Evolutionary conservation across 92 coral and sea anemone genomes (phyloP).

Genomic region (Isaurus tuberculatus): DNA sequence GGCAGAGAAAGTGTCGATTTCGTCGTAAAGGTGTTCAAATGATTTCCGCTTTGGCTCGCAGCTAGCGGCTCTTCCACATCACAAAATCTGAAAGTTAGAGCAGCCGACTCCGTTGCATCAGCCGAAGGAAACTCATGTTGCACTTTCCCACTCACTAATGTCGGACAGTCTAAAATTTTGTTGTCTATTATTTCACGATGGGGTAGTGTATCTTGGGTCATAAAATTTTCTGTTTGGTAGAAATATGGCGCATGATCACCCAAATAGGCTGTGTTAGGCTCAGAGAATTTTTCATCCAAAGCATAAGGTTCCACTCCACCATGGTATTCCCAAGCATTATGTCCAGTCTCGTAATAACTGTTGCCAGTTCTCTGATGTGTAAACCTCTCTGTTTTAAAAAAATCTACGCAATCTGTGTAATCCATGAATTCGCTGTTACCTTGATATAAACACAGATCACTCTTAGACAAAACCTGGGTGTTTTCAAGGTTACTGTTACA

Average conservation of each 20-base stretch:
- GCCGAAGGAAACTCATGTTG: background rate
- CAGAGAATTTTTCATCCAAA: background rate
- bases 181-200: background rate
- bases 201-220: background rate
- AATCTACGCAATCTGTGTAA: background rate
- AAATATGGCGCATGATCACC: background rate
- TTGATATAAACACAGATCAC: slow-evolving; percentile 41
- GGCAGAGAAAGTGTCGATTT: slow-evolving; percentile 26
- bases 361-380: background rate
- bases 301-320: background rate
- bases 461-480: slow-evolving; percentile 28
- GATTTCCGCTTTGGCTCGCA: background rate
- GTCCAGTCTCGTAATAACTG: background rate
- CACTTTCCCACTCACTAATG: background rate
- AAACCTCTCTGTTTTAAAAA: background rate
- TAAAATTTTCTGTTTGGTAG: background rate
- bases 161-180: background rate
- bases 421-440: slow-evolving; percentile 13
- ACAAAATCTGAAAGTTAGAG: background rate
- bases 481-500: background rate
- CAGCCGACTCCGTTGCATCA: background rate
- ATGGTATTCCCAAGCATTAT: background rate
- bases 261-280: background rate
- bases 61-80: slow-evolving; percentile 3
- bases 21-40: background rate